Evolutionary conservation across 2,888 invertebrate species (phyloP), one percentile per base, ranked within the genome.

Genomic region (Heteromyza rotundicornis): DNA sequence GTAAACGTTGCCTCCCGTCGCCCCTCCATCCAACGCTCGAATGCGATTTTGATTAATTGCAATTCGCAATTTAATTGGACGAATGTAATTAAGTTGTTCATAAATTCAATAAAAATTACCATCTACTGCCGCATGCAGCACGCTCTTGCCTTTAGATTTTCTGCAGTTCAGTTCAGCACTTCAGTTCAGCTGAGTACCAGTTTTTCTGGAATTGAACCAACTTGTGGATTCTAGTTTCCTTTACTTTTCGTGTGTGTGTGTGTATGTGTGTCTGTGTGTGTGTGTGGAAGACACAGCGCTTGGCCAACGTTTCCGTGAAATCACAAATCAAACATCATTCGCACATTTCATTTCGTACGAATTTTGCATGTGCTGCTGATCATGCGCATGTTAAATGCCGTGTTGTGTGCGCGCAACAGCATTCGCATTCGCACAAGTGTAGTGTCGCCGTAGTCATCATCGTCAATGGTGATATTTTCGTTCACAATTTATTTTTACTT

Each of bases 301-400:
- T 40, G 40, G 2, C 5, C 17, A 64, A 60, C 70, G 69, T 73
- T 76, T 77, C 77, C 66, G 59, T 75, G 78, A 80, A 78, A 78
- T 78, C 78, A 68, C 73, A 76, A 78, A 78, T 78, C 79, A 79
- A 78, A 80, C 76, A 79, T 73, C 76, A 71, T 77, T 79, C 78
- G 79, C 67, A 68, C 56, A 56, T 40, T 56, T n/a, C n/a, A n/a
- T n/a, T n/a, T 56, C 40, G 40, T 22, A 20, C n/a, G 44, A 56
- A 17, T 56, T 56, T 23, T 22, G 19, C 36, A 22, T 55, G 55
- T 16, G 40, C 40, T n/a, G n/a, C 40, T 12, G 14, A 7, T 12
- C n/a, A 14, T 14, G 40, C 40, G 47, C 20, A 20, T 20, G 47
- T 47, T 47, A 20, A 17, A 64, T 44, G 59, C 60, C 56, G 60